A percentile compares a stretch with the other conserved stretches of the same genome.
phyloP scores from a whole-genome alignment of 2,797 vertebrate species.

The Propithecus perrieri region DNA sequence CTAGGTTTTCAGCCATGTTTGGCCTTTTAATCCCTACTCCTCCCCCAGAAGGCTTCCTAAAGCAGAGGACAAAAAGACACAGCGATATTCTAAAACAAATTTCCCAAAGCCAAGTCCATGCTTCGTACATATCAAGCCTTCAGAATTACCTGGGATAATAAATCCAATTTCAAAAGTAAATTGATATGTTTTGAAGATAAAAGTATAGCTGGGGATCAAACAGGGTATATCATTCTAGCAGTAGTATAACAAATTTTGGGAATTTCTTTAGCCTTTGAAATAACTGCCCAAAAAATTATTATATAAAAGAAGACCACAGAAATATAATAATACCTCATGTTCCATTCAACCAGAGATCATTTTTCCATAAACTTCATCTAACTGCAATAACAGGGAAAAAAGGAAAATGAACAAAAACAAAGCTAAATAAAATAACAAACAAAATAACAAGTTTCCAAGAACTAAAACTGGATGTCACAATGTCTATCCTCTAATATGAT shows the following conservation, averaged over 20 bases:
- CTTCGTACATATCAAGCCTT: neutral
- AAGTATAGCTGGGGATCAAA: slow-evolving; percentile 9
- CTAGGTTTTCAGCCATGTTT: neutral
- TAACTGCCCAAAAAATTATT: slow-evolving; percentile 35
- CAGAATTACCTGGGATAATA: neutral
- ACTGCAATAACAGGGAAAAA: neutral
- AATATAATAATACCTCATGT: neutral
- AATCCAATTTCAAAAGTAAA: slow-evolving; percentile 38
- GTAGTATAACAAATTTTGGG: neutral
- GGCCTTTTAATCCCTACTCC: neutral
- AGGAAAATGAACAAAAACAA: neutral
- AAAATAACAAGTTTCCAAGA: slow-evolving; percentile 17
- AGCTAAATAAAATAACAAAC: slow-evolving; percentile 14
- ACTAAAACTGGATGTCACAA: neutral
- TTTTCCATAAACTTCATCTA: slow-evolving; percentile 19
- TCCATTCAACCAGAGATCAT: neutral
- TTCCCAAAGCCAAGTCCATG: neutral
- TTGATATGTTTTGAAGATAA: slow-evolving; percentile 14
- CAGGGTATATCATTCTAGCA: slow-evolving; percentile 42
- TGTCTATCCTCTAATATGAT: neutral
- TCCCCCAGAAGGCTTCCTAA: slow-evolving; percentile 10
- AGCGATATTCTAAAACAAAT: slow-evolving; percentile 6
- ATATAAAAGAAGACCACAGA: neutral
- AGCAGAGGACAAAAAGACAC: neutral
- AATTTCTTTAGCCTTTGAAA: slow-evolving; percentile 41